A percentile compares a stretch with the other conserved stretches of the same genome.
phyloP scores from a whole-genome alignment of 2,797 vertebrate species.

The Prunella strophiata region DNA sequence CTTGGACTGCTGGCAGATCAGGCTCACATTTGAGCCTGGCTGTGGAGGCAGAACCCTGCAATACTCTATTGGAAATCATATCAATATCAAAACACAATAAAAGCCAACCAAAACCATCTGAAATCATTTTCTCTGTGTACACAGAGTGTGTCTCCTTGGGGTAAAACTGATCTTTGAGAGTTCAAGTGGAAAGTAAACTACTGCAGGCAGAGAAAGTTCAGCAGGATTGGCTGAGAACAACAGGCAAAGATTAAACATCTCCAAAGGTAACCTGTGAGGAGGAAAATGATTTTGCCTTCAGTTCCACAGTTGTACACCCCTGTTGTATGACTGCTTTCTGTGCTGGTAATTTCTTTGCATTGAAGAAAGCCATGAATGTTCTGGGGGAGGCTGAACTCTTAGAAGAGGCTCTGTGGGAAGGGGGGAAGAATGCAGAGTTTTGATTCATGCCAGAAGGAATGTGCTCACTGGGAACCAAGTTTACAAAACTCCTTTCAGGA shows the following conservation, averaged over 20 bases:
- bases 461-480: conserved; percentile 5
- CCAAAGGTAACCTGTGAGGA: not conserved
- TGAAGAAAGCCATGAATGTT: not conserved
- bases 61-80: not conserved
- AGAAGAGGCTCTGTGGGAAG: conserved; percentile 11
- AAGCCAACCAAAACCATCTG: not conserved
- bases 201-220: not conserved
- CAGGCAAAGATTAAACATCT: not conserved
- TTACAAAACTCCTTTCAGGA: conserved; percentile 18
- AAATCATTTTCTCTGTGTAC: not conserved
- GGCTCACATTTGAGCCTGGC: not conserved
- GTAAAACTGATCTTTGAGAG: conserved; percentile 13
- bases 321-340: not conserved
- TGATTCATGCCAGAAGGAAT: conserved; percentile 32
- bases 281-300: not conserved
- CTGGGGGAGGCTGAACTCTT: not conserved
- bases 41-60: not conserved
- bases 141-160: not conserved
- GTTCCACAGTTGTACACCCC: not conserved
- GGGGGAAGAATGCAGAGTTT: not conserved
- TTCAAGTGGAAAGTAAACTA: not conserved
- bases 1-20: not conserved
- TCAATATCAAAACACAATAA: not conserved
- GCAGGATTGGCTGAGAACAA: not conserved
- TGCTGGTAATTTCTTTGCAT: not conserved